These are phyloP conservation scores for Trissolcus japonicus DNA, from an alignment of 2,888 invertebrate species.

Conservation along the genomic window DNA sequence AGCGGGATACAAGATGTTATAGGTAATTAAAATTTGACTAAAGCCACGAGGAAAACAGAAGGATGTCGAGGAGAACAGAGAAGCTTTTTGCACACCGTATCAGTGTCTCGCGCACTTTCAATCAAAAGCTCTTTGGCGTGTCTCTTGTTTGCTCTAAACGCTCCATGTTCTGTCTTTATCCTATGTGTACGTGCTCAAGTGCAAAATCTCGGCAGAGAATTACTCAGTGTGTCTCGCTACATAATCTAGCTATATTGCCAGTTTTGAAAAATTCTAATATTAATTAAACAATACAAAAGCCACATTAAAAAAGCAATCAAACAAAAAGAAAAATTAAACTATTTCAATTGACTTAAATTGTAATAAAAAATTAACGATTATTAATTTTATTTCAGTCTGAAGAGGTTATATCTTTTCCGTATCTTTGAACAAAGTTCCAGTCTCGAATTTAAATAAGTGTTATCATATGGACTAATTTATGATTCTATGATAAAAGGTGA, in stretches of 20 bases:
- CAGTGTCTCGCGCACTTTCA: constrained; percentile 15
- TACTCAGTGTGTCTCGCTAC: no score
- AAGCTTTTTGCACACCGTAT: constrained; percentile 7
- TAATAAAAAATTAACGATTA: no score
- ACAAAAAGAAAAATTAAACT: no score
- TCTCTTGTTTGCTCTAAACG: constrained; percentile 12
- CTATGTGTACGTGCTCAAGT: constrained; percentile 21
- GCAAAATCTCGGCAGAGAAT: constrained; percentile 17
- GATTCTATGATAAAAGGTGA: constrained; percentile 23
- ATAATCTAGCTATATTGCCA: no score
- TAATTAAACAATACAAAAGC: no score
- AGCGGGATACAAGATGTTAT: not conserved
- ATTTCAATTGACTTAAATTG: no score
- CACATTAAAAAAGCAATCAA: no score
- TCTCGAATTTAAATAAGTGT: not conserved
- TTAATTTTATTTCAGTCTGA: no score
- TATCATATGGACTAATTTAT: constrained; percentile 27
- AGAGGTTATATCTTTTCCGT: no score
- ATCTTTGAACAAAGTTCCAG: no score
- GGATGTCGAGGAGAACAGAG: not conserved
- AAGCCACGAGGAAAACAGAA: constrained; percentile 1
- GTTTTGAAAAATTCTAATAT: no score
- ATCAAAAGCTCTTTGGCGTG: constrained; percentile 22
- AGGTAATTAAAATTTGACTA: constrained; percentile 1
- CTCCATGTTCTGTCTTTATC: no score